Evolutionary conservation across 2,888 invertebrate species (phyloP).

Genomic region (Dione juno): DNA sequence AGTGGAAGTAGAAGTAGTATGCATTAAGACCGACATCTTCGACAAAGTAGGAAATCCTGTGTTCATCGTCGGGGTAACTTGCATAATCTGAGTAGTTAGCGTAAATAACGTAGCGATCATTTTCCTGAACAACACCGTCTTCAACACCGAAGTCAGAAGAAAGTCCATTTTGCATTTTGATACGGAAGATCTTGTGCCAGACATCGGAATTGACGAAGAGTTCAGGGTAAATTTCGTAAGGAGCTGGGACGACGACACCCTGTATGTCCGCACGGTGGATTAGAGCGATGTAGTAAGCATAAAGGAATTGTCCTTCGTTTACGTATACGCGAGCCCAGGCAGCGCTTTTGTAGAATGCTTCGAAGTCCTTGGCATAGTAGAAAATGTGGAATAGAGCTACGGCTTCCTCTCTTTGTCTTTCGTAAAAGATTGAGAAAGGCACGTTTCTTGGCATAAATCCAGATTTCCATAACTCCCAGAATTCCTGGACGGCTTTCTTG

Average conservation of each 20-base stretch:
- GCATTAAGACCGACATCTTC: slow-evolving; percentile 88
- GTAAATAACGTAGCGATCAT: slow-evolving; percentile 76
- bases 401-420: slow-evolving; percentile 75
- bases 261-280: slow-evolving; percentile 83
- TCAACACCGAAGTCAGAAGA: slow-evolving; percentile 60
- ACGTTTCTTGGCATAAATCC: slow-evolving; percentile 77
- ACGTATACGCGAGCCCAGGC: slow-evolving; percentile 82
- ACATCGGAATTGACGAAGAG: slow-evolving; percentile 85
- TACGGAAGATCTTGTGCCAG: slow-evolving; percentile 70
- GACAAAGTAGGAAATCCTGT: slow-evolving; percentile 86
- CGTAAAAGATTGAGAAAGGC: slow-evolving; percentile 79
- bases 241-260: slow-evolving; percentile 85
- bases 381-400: slow-evolving; percentile 82
- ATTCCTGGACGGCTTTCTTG: slow-evolving; percentile 68
- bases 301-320: slow-evolving; percentile 86
- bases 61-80: slow-evolving; percentile 82
- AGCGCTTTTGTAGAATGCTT: slow-evolving; percentile 84
- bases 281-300: slow-evolving; percentile 84
- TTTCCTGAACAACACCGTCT: slow-evolving; percentile 69
- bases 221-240: slow-evolving; percentile 87
- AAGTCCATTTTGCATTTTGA: slow-evolving; percentile 69
- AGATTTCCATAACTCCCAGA: slow-evolving; percentile 60
- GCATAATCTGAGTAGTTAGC: slow-evolving; percentile 83
- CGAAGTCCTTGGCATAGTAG: slow-evolving; percentile 84
- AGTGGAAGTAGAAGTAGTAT: slow-evolving; percentile 86